Evolutionary conservation across 1,140 invertebrate genomes (phyloP).

Genomic region (Plutomurus gul): DNA sequence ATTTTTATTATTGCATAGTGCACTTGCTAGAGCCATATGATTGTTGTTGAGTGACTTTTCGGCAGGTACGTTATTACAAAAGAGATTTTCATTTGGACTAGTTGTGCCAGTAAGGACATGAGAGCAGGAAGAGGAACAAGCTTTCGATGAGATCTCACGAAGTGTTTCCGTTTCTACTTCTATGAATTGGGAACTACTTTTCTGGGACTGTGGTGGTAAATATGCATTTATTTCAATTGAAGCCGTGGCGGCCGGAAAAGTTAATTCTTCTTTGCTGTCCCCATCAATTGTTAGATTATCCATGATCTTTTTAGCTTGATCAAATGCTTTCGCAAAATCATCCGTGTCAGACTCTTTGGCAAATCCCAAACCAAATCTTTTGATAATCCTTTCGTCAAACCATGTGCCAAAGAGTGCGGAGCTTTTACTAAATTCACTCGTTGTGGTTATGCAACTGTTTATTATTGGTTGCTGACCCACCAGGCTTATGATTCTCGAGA

Average conservation of each 20-base stretch:
- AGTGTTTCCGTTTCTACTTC: too few species aligned
- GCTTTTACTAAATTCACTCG: not conserved
- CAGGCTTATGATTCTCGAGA: not conserved
- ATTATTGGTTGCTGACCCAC: not conserved
- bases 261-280: too few species aligned
- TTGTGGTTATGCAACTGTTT: not conserved
- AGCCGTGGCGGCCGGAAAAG: too few species aligned
- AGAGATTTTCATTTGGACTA: not conserved
- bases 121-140: not conserved
- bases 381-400: not conserved
- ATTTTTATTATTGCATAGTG: not conserved
- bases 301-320: not conserved
- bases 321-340: not conserved
- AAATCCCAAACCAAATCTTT: not conserved
- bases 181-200: too few species aligned
- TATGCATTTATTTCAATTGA: too few species aligned
- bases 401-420: not conserved
- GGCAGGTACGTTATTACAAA: too few species aligned
- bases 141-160: too few species aligned
- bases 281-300: too few species aligned
- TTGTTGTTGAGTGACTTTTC: not conserved
- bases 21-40: not conserved
- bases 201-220: too few species aligned
- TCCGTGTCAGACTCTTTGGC: not conserved
- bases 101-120: not conserved